Evolutionary conservation across 2,888 invertebrate genomes (phyloP).

Genomic region (Philhelius pedissequus): DNA sequence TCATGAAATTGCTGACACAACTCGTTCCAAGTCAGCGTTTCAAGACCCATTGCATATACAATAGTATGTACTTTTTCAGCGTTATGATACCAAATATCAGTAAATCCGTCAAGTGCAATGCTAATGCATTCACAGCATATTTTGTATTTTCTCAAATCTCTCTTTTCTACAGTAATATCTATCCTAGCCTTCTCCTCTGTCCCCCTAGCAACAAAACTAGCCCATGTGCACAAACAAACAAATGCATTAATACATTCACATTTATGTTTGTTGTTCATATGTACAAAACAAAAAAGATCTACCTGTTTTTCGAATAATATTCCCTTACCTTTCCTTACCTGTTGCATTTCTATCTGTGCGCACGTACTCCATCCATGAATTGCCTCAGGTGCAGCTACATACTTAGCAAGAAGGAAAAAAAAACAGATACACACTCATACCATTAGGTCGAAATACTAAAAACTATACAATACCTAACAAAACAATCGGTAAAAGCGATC

Average conservation of each 20-base stretch:
- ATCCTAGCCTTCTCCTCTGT: neutral
- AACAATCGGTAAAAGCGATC: constrained; percentile 15
- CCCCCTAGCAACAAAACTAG: constrained; percentile 19
- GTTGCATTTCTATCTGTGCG: constrained; percentile 36
- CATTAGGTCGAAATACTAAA: neutral
- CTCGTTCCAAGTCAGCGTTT: constrained; percentile 12
- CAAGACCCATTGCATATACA: neutral
- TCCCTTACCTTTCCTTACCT: constrained; percentile 37
- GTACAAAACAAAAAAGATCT: constrained; percentile 53
- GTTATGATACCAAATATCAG: constrained; percentile 7
- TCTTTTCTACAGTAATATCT: neutral
- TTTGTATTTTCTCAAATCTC: constrained; percentile 14
- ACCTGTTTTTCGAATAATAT: constrained; percentile 43
- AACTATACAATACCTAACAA: neutral
- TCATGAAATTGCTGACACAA: neutral
- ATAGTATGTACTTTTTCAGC: neutral
- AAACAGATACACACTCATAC: constrained; percentile 10
- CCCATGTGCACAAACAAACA: constrained; percentile 39
- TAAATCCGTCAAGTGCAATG: constrained; percentile 34
- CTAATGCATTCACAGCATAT: constrained; percentile 17
- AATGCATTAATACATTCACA: constrained; percentile 43
- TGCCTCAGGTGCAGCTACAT: constrained; percentile 12
- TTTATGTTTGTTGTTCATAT: constrained; percentile 32
- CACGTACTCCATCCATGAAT: constrained; percentile 20
- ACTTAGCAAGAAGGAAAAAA: neutral